Conservation (phyloP, 2,888 invertebrate species). For the Luperina nickerlii region DNA sequence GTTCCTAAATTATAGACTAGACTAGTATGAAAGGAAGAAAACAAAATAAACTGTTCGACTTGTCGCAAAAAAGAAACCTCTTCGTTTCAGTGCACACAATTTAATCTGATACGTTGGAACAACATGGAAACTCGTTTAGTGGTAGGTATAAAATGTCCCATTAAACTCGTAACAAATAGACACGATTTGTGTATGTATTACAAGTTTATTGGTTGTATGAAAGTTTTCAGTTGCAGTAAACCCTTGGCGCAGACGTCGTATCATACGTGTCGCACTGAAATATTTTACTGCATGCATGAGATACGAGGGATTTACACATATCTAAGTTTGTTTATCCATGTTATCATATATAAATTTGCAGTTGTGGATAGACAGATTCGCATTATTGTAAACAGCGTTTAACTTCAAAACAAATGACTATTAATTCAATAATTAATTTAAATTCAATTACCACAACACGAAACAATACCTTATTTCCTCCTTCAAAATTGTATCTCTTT, state of each 20-base stretch:
- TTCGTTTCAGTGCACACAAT: neutral
- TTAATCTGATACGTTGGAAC: neutral
- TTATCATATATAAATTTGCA: constrained; percentile 5
- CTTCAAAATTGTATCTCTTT: constrained; percentile 35
- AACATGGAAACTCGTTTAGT: constrained; percentile 59
- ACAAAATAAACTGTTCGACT: constrained; percentile 1
- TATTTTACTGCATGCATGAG: constrained; percentile 65
- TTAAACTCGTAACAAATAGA: constrained; percentile 73
- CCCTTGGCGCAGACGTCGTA: constrained; percentile 68
- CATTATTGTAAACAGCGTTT: neutral
- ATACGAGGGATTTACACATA: constrained; percentile 27
- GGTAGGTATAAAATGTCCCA: constrained; percentile 55
- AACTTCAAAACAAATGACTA: neutral
- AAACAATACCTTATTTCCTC: constrained; percentile 25
- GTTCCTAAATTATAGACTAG: constrained; percentile 44
- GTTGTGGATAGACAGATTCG: neutral
- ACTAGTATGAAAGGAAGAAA: neutral
- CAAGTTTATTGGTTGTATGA: constrained; percentile 76
- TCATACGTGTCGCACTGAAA: constrained; percentile 68
- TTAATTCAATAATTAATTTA: neutral
- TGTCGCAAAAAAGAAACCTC: constrained; percentile 16
- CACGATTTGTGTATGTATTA: constrained; percentile 76
- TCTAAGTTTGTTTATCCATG: constrained; percentile 21
- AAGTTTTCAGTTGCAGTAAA: constrained; percentile 71
- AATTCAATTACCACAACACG: neutral